Conservation (phyloP, 53 echinoderm and acorn worm genomes). For the Henricia sp. region DNA sequence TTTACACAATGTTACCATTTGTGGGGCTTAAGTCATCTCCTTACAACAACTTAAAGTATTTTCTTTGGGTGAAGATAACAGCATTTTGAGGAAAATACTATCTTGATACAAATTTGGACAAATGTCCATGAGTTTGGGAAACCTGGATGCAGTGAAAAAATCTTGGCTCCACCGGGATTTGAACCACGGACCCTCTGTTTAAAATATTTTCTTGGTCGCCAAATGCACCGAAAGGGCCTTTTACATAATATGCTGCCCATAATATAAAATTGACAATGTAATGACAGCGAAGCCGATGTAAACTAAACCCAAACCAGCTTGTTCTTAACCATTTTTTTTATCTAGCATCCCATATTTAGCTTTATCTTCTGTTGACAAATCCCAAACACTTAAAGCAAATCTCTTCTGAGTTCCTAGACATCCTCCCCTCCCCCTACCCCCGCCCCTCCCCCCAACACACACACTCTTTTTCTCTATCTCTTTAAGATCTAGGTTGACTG, state of each 20-base stretch:
- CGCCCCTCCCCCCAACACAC: neutral
- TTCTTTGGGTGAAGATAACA: no score
- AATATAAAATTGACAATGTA: neutral
- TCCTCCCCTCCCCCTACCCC: neutral
- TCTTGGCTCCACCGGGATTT: no score
- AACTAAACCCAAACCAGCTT: neutral
- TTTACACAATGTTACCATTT: no score
- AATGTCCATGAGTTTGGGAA: no score
- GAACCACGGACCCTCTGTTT: neutral
- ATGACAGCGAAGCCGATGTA: neutral
- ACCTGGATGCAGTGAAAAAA: no score
- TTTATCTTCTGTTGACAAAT: slow-evolving; percentile 42
- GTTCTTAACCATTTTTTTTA: neutral
- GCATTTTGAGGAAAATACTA: no score
- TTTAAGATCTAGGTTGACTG: slow-evolving; percentile 53
- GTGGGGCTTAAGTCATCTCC: no score
- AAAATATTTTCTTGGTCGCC: neutral
- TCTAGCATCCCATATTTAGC: neutral
- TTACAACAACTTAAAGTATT: no score
- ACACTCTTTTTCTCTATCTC: neutral
- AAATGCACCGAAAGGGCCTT: no score
- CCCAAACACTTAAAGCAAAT: slow-evolving; percentile 24
- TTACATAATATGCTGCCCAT: no score
- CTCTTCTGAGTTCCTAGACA: neutral
- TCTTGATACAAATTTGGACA: no score